Evolutionary conservation across 2,888 invertebrate species (phyloP), one percentile per base, ranked within the genome.

Genomic region (Ophioninae sp.): DNA sequence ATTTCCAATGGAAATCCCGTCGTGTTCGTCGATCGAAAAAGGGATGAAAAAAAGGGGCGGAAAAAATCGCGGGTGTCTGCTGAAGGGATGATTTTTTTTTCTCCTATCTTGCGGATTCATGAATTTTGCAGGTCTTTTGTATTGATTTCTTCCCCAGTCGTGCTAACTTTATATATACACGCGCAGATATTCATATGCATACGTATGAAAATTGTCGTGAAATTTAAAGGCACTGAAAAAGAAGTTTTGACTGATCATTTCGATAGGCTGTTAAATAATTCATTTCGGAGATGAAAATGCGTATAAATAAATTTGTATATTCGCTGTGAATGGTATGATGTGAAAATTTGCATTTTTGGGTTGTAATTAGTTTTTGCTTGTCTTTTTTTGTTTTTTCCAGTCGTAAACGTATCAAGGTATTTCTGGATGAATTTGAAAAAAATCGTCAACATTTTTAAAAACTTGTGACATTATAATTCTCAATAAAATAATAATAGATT

Each of bases 1-100:
- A 80, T 81, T 81, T 81, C 77, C 77, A 81, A 83, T 83, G 83
- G 80, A 80, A 83, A 81, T 73, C 61, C 72, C 30, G 37, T 44
- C 71, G 59, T 59, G 76, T 67, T 76, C 30, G 58, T 39, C 39
- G 65, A 59, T 58, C 63, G 37, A 23, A 23, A 44, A 69, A 69
- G 39, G 78, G 39, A 78, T 63, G 39, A 71, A 78, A 78, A 71
- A 63, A 63, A 39, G 56, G 20, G 37, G 13, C 39, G 22, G 59
- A 75, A 73, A 68, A 76, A 72, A 76, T 71, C 8, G 23, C n/a
- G 61, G 30, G 56, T n/a, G 59, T 17, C 10, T 65, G 23, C 3
- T n/a, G 69, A 22, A n/a, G 56, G 79, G 69, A 61, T 71, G 77
- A 74, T 9, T 5, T 69, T 72, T 39, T 44, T 61, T 44, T 73